These are phyloP conservation scores for Tetragonula carbonaria DNA, from an alignment of 2,888 invertebrate genomes.

Conservation along the genomic window DNA sequence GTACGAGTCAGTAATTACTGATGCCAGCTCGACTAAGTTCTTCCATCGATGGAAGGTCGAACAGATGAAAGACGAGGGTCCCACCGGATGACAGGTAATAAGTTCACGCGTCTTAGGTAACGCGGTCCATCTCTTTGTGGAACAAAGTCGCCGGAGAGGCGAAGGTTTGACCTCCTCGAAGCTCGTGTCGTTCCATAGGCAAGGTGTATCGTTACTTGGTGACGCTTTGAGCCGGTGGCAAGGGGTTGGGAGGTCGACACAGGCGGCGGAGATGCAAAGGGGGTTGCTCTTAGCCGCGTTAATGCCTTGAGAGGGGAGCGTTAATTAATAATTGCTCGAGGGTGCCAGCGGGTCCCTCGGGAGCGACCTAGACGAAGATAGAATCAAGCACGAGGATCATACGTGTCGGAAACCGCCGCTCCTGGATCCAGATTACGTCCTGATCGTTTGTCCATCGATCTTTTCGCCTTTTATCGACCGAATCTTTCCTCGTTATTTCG, in stretches of 20 bases:
- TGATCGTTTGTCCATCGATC: constrained; percentile 47
- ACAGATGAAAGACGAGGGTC: constrained; percentile 11
- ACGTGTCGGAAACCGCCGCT: constrained; percentile 45
- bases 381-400: constrained; percentile 57
- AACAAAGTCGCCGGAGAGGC: constrained; percentile 72
- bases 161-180: constrained; percentile 69
- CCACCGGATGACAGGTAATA: constrained; percentile 42
- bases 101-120: constrained; percentile 62
- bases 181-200: constrained; percentile 63
- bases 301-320: constrained; percentile 83
- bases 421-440: constrained; percentile 49
- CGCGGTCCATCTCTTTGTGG: constrained; percentile 72
- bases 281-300: constrained; percentile 82
- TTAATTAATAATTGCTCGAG: constrained; percentile 84
- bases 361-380: constrained; percentile 36
- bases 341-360: constrained; percentile 71
- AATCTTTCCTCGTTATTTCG: background rate
- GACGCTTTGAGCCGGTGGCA: constrained; percentile 78
- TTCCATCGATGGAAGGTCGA: background rate
- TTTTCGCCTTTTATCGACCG: background rate
- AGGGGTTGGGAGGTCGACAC: constrained; percentile 70
- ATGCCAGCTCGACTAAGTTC: background rate
- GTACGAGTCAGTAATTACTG: background rate
- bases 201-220: constrained; percentile 82
- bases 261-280: constrained; percentile 64